Evolutionary conservation across 2,888 invertebrate genomes (phyloP).

Genomic region (Electrophaes corylata): DNA sequence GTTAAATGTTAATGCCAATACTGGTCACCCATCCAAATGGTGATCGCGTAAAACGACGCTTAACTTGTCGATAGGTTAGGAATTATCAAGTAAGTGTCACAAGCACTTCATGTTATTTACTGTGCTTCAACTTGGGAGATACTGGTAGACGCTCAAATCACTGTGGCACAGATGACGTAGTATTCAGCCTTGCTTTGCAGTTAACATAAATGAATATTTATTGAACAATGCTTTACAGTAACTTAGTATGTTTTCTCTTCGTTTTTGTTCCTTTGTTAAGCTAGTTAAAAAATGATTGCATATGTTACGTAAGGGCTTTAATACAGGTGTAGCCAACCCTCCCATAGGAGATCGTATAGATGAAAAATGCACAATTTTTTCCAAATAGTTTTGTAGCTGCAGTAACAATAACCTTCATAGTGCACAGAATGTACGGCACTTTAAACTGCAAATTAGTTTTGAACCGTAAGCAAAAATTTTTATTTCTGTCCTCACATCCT

Average conservation of each 20-base stretch:
- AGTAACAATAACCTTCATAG: not conserved
- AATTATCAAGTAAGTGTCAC: too few species aligned
- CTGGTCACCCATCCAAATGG: too few species aligned
- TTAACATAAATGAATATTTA: constrained; percentile 66
- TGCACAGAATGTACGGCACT: too few species aligned
- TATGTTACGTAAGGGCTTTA: constrained; percentile 21
- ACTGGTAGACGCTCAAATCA: constrained; percentile 47
- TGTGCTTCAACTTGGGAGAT: not conserved
- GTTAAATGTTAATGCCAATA: too few species aligned
- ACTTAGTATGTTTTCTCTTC: constrained; percentile 48
- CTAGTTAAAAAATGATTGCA: constrained; percentile 28
- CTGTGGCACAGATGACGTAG: constrained; percentile 49
- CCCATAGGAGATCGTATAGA: not conserved
- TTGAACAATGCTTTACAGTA: constrained; percentile 46
- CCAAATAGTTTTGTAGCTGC: not conserved
- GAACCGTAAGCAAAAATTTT: too few species aligned
- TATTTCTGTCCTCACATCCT: too few species aligned
- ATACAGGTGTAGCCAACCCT: not conserved
- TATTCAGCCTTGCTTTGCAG: constrained; percentile 55
- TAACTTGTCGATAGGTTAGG: too few species aligned
- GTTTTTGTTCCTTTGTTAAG: constrained; percentile 43
- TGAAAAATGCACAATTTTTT: not conserved
- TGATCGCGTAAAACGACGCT: too few species aligned
- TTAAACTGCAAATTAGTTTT: constrained; percentile 3
- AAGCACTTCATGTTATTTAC: not conserved